Evolutionary conservation across 64 coral and sea anemone genomes (phyloP).

Genomic region (Porites lutea): DNA sequence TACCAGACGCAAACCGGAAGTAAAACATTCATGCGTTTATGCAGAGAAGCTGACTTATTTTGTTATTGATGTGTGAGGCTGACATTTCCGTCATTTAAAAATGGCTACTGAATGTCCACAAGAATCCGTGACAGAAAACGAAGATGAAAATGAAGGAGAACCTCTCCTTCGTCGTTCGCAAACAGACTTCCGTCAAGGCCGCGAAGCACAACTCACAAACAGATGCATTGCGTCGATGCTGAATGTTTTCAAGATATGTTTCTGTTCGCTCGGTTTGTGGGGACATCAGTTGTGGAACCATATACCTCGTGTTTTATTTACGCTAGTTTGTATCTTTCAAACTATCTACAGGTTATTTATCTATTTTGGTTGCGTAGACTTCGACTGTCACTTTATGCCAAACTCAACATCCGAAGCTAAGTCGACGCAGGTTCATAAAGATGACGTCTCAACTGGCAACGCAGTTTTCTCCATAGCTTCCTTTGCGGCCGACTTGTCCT

Average conservation of each 20-base stretch:
- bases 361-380: slow-evolving; percentile 30
- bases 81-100: no score
- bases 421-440: slow-evolving; percentile 9
- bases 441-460: slow-evolving; percentile 38
- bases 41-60: no score
- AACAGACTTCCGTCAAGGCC: background rate
- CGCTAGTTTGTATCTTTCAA: slow-evolving; percentile 37
- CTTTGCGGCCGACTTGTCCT: slow-evolving; percentile 46
- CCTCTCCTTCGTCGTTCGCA: no score
- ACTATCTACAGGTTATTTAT: slow-evolving; percentile 48
- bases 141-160: no score
- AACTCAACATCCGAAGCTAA: slow-evolving; percentile 45
- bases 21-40: no score
- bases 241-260: background rate
- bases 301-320: slow-evolving; percentile 24
- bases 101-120: no score
- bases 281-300: slow-evolving; percentile 21
- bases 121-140: no score
- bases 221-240: background rate
- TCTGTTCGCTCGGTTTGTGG: slow-evolving; percentile 57
- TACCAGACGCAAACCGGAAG: no score
- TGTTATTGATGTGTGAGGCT: no score
- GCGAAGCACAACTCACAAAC: background rate
- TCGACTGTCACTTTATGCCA: slow-evolving; percentile 61
- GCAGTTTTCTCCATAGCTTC: slow-evolving; percentile 63